A percentile compares a stretch with the other conserved stretches of the same genome.
Evolutionary conservation across 2,888 invertebrate species (phyloP).

Genomic region (Harpagoxenus sublaevis): DNA sequence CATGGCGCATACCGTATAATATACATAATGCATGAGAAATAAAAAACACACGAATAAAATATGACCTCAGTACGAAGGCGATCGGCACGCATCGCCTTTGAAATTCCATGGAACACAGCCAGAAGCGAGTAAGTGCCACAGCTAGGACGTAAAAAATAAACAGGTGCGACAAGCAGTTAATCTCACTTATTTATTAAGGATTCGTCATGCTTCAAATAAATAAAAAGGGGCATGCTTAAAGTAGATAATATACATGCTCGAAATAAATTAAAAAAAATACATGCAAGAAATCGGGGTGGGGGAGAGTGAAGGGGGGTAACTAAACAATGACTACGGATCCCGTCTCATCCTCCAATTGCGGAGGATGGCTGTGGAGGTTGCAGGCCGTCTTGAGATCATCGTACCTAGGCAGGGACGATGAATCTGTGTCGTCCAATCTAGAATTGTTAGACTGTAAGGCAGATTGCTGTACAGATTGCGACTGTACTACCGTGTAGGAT

Average conservation of each 20-base stretch:
- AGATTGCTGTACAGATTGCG: slow-evolving; percentile 87
- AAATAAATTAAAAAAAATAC: slow-evolving; percentile 82
- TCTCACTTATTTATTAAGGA: slow-evolving; percentile 84
- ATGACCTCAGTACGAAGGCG: slow-evolving; percentile 48
- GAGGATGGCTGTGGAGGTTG: slow-evolving; percentile 83
- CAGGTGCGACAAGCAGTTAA: slow-evolving; percentile 85
- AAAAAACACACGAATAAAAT: slow-evolving; percentile 58
- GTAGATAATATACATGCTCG: slow-evolving; percentile 83
- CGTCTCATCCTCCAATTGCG: slow-evolving; percentile 85
- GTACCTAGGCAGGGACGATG: slow-evolving; percentile 84
- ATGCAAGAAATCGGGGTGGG: slow-evolving; percentile 61
- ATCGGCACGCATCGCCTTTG: slow-evolving; percentile 49
- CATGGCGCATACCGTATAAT: slow-evolving; percentile 43
- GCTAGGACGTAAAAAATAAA: slow-evolving; percentile 83
- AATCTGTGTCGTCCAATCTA: slow-evolving; percentile 81
- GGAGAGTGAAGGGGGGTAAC: slow-evolving; percentile 40
- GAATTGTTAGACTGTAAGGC: slow-evolving; percentile 82
- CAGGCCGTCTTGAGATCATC: slow-evolving; percentile 86
- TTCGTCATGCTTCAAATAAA: slow-evolving; percentile 84
- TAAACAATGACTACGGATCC: slow-evolving; percentile 86
- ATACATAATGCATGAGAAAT: slow-evolving; percentile 64
- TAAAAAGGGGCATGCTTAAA: slow-evolving; percentile 83
- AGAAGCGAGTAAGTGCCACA: slow-evolving; percentile 77
- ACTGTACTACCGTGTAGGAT: slow-evolving; percentile 95
- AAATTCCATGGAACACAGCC: slow-evolving; percentile 60